Conservation (phyloP, 35 echinoderm and acorn worm species). For the Diadema setosum region DNA sequence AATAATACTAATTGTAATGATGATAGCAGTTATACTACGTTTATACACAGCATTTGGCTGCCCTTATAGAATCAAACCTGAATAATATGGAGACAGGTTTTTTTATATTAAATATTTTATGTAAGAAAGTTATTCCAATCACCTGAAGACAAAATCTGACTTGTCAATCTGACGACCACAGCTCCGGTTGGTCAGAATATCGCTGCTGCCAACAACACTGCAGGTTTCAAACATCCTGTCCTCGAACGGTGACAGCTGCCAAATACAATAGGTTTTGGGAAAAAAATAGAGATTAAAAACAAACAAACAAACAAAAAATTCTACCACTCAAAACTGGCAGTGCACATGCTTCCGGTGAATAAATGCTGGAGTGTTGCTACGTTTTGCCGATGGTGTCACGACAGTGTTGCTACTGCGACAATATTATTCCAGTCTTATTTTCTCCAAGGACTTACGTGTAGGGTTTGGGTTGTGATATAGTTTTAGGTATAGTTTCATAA, state of each 20-base stretch:
- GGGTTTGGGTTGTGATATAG: no score
- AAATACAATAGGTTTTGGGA: no score
- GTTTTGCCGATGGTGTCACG: no score
- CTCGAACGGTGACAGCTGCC: background rate
- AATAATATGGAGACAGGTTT: background rate
- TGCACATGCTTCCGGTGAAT: no score
- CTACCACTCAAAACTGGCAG: no score
- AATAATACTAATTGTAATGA: background rate
- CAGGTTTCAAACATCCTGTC: background rate
- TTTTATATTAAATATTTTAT: background rate
- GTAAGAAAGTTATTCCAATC: background rate
- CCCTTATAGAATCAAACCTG: background rate
- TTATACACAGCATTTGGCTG: background rate
- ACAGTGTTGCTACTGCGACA: no score
- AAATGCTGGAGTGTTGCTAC: no score
- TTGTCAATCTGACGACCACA: slow-evolving; percentile 35
- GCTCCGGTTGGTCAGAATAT: background rate
- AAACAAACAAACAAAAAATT: no score
- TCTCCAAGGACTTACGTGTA: no score
- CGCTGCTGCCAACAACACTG: slow-evolving; percentile 54
- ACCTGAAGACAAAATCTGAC: slow-evolving; percentile 60
- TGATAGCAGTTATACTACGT: background rate
- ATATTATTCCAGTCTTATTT: no score
- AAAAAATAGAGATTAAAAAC: no score
- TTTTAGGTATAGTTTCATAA: no score